phyloP scores from a whole-genome alignment of 2,113 vertebrate species.

The Cygnus atratus region DNA sequence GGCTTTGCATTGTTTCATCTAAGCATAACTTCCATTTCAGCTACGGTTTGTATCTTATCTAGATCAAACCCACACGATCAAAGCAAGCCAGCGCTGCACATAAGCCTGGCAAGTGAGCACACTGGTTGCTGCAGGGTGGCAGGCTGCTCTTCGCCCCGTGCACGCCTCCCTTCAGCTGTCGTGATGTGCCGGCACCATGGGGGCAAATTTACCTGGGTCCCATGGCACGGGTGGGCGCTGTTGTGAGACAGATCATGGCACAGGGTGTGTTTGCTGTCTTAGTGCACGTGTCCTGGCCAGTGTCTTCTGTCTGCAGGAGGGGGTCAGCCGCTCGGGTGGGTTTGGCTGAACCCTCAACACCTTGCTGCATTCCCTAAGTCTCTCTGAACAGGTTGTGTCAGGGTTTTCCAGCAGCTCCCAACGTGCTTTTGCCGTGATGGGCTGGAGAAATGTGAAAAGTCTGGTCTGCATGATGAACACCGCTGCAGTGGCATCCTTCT shows the following conservation, averaged over 20 bases:
- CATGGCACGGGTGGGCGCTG: not conserved
- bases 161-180: not conserved
- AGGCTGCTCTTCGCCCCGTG: not conserved
- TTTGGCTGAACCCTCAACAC: not conserved
- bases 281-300: not conserved
- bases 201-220: not conserved
- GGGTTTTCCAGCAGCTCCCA: not conserved
- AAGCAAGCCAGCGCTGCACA: not conserved
- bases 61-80: not conserved
- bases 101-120: not conserved
- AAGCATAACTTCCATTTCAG: fast-evolving
- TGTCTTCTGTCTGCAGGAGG: not conserved
- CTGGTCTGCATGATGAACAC: not conserved
- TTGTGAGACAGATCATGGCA: no score
- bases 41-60: not conserved
- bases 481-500: not conserved
- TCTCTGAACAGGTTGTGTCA: not conserved
- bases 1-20: not conserved
- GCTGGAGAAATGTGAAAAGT: not conserved
- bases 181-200: not conserved
- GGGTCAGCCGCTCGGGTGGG: not conserved
- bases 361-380: fast-evolving
- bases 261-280: not conserved
- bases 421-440: not conserved
- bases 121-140: fast-evolving